Conservation (phyloP, 2,888 invertebrate species). For the Punctoribates punctum region DNA sequence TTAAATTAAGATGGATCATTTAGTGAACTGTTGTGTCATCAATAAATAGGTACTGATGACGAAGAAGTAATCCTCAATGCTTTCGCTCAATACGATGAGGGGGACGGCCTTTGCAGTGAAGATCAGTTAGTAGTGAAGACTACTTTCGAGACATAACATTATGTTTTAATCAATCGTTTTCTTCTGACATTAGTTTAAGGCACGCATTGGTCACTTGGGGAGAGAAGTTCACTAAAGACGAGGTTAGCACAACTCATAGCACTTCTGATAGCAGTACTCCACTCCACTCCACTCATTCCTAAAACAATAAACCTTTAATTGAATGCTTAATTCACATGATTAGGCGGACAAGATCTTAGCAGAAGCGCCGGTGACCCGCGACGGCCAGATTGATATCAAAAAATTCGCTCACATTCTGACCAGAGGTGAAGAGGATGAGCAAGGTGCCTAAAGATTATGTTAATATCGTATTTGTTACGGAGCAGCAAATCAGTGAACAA, state of each 20-base stretch:
- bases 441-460: conserved; percentile 41
- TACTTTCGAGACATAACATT: background rate
- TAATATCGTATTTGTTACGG: background rate
- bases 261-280: too few species aligned
- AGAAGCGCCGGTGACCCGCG: conserved; percentile 81
- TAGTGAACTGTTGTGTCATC: background rate
- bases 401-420: conserved; percentile 83
- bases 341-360: conserved; percentile 76
- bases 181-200: conserved; percentile 62
- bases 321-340: background rate
- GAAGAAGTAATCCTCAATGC: conserved; percentile 87
- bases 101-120: conserved; percentile 55
- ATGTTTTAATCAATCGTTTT: background rate
- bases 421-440: conserved; percentile 70
- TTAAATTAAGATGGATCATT: background rate
- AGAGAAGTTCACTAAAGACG: conserved; percentile 68
- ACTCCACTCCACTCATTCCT: background rate
- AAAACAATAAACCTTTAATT: background rate
- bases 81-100: conserved; percentile 84
- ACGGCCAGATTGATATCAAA: conserved; percentile 80
- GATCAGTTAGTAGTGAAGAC: conserved; percentile 49
- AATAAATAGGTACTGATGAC: conserved; percentile 68
- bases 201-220: conserved; percentile 89
- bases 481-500: background rate
- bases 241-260: conserved; percentile 43